Evolutionary conservation across 2,888 invertebrate genomes (phyloP).

Genomic region (Drosophila kanekoi): DNA sequence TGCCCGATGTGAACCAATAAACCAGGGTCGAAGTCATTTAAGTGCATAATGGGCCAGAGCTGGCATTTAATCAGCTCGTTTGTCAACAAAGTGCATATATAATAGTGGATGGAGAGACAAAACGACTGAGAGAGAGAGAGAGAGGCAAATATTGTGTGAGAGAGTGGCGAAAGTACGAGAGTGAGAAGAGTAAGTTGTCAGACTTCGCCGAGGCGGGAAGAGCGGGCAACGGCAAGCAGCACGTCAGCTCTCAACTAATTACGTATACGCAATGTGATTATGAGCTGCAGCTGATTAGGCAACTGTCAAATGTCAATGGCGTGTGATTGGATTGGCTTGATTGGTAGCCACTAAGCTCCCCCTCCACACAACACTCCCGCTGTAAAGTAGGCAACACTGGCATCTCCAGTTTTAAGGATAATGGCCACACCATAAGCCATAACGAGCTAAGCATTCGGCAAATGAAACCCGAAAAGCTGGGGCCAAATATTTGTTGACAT

Average conservation of each 20-base stretch:
- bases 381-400: slow-evolving; percentile 6
- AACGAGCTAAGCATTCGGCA: slow-evolving; percentile 60
- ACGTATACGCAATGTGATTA: slow-evolving; percentile 74
- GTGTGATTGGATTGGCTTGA: slow-evolving; percentile 16
- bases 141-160: background rate
- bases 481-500: slow-evolving; percentile 76
- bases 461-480: slow-evolving; percentile 31
- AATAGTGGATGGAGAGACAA: slow-evolving; percentile 22
- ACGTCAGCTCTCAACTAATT: slow-evolving; percentile 65
- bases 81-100: slow-evolving; percentile 78
- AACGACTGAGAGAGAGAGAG: background rate
- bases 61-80: slow-evolving; percentile 76
- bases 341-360: slow-evolving; percentile 1
- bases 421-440: slow-evolving; percentile 60
- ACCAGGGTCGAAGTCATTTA: slow-evolving; percentile 55
- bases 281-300: slow-evolving; percentile 62
- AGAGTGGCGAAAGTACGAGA: background rate
- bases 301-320: slow-evolving; percentile 33
- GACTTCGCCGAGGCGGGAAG: background rate
- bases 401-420: slow-evolving; percentile 28
- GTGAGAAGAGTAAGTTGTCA: background rate
- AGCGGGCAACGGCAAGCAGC: slow-evolving; percentile 1
- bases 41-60: slow-evolving; percentile 76
- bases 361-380: background rate
- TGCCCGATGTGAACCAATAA: slow-evolving; percentile 26